Conservation (phyloP, 2,113 vertebrate genomes). For the Panthera tigris region DNA sequence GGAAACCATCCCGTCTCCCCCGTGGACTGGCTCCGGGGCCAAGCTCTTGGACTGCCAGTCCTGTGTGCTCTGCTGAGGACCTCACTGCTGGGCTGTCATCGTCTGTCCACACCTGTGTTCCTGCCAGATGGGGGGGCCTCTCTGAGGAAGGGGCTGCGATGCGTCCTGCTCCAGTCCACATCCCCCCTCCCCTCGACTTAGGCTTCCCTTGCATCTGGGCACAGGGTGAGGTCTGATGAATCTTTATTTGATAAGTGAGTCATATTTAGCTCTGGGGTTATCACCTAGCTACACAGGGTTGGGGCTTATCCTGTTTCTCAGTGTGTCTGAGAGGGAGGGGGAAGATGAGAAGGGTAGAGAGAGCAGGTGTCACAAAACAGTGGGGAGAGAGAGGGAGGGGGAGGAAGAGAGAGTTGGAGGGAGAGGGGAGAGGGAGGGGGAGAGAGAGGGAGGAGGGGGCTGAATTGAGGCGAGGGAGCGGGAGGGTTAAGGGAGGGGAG, state of each 20-base stretch:
- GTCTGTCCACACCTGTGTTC: not conserved
- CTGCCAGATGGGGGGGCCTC: not conserved
- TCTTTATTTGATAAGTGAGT: not conserved
- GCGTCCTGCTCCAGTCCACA: no score
- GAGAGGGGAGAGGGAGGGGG: not conserved
- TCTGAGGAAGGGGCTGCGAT: not conserved
- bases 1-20: not conserved
- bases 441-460: not conserved
- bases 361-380: not conserved
- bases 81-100: accelerated
- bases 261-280: not conserved
- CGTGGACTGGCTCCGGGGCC: not conserved
- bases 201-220: not conserved
- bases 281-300: not conserved
- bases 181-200: not conserved
- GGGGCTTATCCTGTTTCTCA: not conserved
- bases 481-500: not conserved
- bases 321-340: not conserved
- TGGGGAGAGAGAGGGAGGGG: no score
- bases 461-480: not conserved
- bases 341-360: not conserved
- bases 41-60: not conserved
- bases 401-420: not conserved
- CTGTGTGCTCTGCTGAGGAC: not conserved
- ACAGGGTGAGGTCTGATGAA: not conserved